These are phyloP conservation scores for Solenopsis fugax DNA, from an alignment of 1,140 invertebrate species.

Conservation along the genomic window DNA sequence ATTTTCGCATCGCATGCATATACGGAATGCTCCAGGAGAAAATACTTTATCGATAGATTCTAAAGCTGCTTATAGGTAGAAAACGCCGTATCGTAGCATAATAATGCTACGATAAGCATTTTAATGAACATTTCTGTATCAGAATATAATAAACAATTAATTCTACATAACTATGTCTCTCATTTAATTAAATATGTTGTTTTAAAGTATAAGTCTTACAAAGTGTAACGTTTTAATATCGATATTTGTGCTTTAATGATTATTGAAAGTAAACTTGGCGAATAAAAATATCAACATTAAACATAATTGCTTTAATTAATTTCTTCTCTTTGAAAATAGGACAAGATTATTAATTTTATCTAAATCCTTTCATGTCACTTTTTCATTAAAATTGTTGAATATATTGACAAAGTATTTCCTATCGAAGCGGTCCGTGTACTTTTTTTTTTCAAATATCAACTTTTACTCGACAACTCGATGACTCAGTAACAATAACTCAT, in stretches of 20 bases:
- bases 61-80: slow-evolving; percentile 19
- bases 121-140: neutral
- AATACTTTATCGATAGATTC: slow-evolving; percentile 12
- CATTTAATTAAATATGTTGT: neutral
- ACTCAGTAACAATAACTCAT: slow-evolving; percentile 4
- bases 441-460: neutral
- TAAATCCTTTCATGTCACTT: neutral
- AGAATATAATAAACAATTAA: neutral
- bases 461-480: slow-evolving; percentile 3
- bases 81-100: neutral
- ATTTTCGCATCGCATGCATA: neutral
- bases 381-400: neutral
- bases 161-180: neutral
- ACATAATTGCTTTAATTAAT: neutral
- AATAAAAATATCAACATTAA: neutral
- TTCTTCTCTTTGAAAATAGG: neutral
- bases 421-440: neutral
- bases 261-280: neutral
- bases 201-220: neutral
- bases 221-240: neutral
- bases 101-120: neutral
- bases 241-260: neutral
- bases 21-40: neutral
- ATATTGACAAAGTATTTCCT: neutral
- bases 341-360: neutral